Percentiles rank a stretch among this genome's conserved stretches.
These are phyloP conservation scores for Masnerella sp. DNA, from an alignment of 2,888 invertebrate species.

Conservation along the genomic window DNA sequence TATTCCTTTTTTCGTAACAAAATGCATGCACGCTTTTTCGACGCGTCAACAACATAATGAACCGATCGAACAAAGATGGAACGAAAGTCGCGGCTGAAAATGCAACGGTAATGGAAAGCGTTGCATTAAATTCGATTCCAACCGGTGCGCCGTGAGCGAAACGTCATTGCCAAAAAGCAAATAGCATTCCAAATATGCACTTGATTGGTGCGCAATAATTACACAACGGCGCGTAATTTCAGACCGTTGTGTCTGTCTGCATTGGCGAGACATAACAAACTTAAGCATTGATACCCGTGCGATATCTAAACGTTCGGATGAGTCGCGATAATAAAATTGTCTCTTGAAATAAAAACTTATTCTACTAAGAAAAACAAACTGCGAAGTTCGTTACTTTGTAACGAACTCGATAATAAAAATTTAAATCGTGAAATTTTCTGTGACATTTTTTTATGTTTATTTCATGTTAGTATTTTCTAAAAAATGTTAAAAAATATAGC, in stretches of 20 bases:
- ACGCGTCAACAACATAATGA: background rate
- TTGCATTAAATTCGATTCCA: slow-evolving; percentile 21
- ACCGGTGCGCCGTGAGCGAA: slow-evolving; percentile 23
- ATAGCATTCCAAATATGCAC: slow-evolving; percentile 31
- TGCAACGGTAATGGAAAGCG: slow-evolving; percentile 3
- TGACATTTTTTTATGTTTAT: too few species aligned
- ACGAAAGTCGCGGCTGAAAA: background rate
- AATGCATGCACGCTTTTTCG: background rate
- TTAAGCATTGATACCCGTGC: slow-evolving; percentile 31
- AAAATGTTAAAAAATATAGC: too few species aligned
- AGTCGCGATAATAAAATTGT: slow-evolving; percentile 18
- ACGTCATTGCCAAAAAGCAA: slow-evolving; percentile 39
- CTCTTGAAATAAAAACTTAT: slow-evolving; percentile 4
- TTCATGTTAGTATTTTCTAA: too few species aligned
- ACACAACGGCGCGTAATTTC: slow-evolving; percentile 41
- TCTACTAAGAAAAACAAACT: too few species aligned
- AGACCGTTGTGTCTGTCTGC: slow-evolving; percentile 43
- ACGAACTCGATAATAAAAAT: too few species aligned
- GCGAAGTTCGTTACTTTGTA: too few species aligned
- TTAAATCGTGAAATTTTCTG: too few species aligned
- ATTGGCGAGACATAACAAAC: slow-evolving; percentile 48
- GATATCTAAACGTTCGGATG: slow-evolving; percentile 32
- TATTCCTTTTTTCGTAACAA: background rate
- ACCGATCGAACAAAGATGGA: background rate
- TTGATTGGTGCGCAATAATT: slow-evolving; percentile 45